Conservation (phyloP, 2,113 vertebrate genomes). For the Esox niger region DNA sequence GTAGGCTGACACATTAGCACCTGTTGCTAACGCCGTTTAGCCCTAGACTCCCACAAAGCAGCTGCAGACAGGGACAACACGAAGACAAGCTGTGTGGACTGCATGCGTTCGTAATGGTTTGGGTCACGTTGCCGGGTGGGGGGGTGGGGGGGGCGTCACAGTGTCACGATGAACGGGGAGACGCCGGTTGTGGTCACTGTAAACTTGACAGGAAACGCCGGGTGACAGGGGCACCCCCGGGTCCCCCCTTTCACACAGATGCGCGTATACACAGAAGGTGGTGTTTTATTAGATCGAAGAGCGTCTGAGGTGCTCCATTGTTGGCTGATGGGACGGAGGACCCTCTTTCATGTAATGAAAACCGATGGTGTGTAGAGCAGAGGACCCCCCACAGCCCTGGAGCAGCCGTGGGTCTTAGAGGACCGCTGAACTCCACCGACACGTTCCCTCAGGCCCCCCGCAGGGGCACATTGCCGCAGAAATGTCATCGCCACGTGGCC, state of each 20-base stretch:
- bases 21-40: slow-evolving; percentile 61
- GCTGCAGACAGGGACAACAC: not conserved
- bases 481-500: slow-evolving; percentile 57
- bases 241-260: slow-evolving; percentile 16
- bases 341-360: slow-evolving; percentile 52
- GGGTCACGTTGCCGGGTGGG: not conserved
- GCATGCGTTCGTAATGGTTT: slow-evolving; percentile 15
- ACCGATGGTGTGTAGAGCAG: slow-evolving; percentile 43
- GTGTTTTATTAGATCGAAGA: not conserved
- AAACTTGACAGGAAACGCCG: slow-evolving; percentile 32
- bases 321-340: slow-evolving; percentile 33
- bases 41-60: slow-evolving; percentile 7
- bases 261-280: slow-evolving; percentile 7
- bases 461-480: slow-evolving; percentile 44
- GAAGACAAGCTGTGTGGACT: slow-evolving; percentile 53
- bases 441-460: not conserved
- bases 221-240: slow-evolving; percentile 42
- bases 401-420: slow-evolving; percentile 32
- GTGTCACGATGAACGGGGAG: slow-evolving; percentile 28
- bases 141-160: not conserved
- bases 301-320: slow-evolving; percentile 33
- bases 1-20: slow-evolving; percentile 65
- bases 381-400: slow-evolving; percentile 26
- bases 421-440: slow-evolving; percentile 38
- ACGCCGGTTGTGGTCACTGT: too few relatives aligned